Evolutionary conservation across 2,113 vertebrate genomes (phyloP).

Genomic region (Anoura caudifer): DNA sequence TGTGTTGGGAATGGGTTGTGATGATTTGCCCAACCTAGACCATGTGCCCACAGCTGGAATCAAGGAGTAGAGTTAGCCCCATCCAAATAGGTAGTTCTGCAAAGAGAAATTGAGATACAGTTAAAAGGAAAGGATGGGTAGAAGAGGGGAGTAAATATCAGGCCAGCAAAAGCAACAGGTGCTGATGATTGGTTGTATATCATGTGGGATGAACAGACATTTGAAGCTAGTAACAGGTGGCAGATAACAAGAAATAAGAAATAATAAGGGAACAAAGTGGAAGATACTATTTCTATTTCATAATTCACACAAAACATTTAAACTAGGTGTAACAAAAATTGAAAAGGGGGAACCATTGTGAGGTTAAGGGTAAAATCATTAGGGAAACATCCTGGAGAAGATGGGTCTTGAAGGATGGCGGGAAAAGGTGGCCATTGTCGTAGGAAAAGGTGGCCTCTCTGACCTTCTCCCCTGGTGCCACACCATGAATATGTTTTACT

Average conservation of each 20-base stretch:
- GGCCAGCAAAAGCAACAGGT: background rate
- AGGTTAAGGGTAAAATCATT: background rate
- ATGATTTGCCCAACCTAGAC: background rate
- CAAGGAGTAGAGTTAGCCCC: background rate
- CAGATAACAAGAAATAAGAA: background rate
- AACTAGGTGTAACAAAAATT: background rate
- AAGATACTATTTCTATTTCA: no score
- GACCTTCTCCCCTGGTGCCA: no score
- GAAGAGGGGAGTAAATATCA: background rate
- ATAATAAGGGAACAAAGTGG: background rate
- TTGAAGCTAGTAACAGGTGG: background rate
- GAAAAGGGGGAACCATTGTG: background rate
- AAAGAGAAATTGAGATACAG: background rate
- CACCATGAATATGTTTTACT: background rate
- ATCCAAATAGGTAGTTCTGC: background rate
- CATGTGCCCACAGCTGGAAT: background rate
- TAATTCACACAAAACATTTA: background rate
- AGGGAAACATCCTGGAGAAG: background rate
- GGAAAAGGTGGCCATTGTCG: accelerated
- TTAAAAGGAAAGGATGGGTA: background rate
- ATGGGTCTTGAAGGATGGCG: background rate
- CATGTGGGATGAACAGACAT: background rate
- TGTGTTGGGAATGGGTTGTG: background rate
- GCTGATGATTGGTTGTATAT: background rate
- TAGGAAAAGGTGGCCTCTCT: background rate